Base-by-base conservation (phyloP, 2,888 invertebrate genomes). In the Apocheima hispidaria region DNA sequence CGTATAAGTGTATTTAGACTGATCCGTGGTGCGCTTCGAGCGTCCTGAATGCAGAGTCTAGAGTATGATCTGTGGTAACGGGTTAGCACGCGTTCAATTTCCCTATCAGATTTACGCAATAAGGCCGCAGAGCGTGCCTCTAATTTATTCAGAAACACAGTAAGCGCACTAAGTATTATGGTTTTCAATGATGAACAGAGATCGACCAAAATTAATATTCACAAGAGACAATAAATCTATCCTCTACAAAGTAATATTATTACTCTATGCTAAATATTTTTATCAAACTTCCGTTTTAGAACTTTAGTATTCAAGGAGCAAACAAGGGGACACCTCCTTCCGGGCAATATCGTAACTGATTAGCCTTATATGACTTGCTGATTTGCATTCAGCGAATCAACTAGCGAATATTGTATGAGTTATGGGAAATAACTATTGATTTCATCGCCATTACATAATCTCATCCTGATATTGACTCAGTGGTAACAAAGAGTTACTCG, bases 341-440 rank as follows among this genome's bases (percentile, higher is more conserved):
- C 77, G 75, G 72, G 59, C 66, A 68, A 68, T 72, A 73, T 72
- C 70, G 70, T 68, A 60, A 44, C 52, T 69, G 77, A 77, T 78
- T 75, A 76, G 64, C 71, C 71, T 68, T 74, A 72, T 66, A 69
- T 63, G 65, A 70, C 53, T 48, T 30, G 46, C 60, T 65, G 66
- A 78, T 78, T 79, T 75, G 73, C 75, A 77, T 78, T 57, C 44
- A 33, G 65, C 58, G 23, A 38, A 68, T 75, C 69, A 63, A 70
- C 72, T 73, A 72, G 73, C 75, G 66, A 69, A 70, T 66, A 66
- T 63, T 60, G 71, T 71, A 60, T 66, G 53, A 55, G 28, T 26
- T 44, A 28, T 2, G 4, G 30, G n/a, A 51, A 10, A 6, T 35
- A n/a, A 6, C 30, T 18, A 18, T 26, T 28, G 16, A 26, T 23